Conservation (phyloP, 1,140 invertebrate genomes). For the Delia radicum region DNA sequence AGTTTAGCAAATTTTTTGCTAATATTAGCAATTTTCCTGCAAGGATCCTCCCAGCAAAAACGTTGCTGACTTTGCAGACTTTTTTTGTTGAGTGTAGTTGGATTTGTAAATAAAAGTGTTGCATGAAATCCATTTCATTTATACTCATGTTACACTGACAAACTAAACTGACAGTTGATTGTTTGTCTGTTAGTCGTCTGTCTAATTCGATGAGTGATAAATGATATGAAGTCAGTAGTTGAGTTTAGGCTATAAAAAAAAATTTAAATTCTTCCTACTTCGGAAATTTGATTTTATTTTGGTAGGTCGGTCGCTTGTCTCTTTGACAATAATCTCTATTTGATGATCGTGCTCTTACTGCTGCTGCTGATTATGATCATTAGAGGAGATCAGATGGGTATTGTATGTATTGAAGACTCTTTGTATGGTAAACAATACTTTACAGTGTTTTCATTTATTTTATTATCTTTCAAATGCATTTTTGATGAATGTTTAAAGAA, state of each 20-base stretch:
- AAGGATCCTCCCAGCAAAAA: too few relatives aligned
- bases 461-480: not conserved
- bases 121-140: not conserved
- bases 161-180: not conserved
- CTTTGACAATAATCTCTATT: not conserved
- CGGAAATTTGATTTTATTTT: not conserved
- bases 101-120: not conserved
- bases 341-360: not conserved
- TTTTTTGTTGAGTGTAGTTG: too few relatives aligned
- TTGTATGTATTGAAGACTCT: not conserved
- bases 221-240: slow-evolving; percentile 3
- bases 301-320: not conserved
- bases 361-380: not conserved
- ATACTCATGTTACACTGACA: not conserved
- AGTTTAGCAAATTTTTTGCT: too few relatives aligned
- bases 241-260: not conserved
- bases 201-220: not conserved
- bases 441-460: not conserved
- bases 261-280: not conserved
- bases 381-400: not conserved
- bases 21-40: too few relatives aligned
- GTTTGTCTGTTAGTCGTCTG: not conserved
- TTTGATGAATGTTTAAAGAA: not conserved
- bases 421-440: not conserved
- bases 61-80: too few relatives aligned